Evolutionary conservation across 2,797 vertebrate genomes (phyloP).

Genomic region (Sebastes variabilis): DNA sequence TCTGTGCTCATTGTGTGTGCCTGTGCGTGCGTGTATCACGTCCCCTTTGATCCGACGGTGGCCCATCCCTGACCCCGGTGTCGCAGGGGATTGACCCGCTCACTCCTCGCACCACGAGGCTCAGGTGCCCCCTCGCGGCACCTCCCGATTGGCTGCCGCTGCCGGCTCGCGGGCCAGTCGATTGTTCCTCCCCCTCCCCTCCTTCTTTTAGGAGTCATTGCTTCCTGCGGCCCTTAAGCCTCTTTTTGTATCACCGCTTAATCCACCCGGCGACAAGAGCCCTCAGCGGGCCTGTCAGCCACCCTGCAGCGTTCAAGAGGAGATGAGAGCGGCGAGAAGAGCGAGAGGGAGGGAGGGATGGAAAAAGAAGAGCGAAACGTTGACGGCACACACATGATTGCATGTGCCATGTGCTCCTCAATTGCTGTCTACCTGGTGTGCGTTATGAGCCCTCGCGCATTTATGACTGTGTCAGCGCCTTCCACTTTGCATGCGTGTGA

Average conservation of each 20-base stretch:
- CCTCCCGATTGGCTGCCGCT: constrained; percentile 49
- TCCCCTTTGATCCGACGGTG: constrained; percentile 65
- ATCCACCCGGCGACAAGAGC: constrained; percentile 78
- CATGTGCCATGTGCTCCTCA: constrained; percentile 27
- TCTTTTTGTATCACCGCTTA: constrained; percentile 81
- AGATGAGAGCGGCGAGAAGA: constrained; percentile 47
- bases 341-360: neutral
- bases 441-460: neutral
- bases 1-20: constrained; percentile 40
- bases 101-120: constrained; percentile 40
- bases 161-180: constrained; percentile 37
- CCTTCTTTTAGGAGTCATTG: constrained; percentile 68
- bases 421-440: constrained; percentile 29
- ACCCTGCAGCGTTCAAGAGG: constrained; percentile 65
- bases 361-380: constrained; percentile 2
- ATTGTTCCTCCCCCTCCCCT: constrained; percentile 20
- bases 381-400: constrained; percentile 10
- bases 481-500: constrained; percentile 25
- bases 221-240: constrained; percentile 77
- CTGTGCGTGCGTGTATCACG: constrained; percentile 20
- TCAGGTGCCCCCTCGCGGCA: constrained; percentile 62
- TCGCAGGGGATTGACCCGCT: constrained; percentile 66
- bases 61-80: constrained; percentile 67
- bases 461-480: neutral
- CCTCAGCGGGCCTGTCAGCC: constrained; percentile 76